Base-by-base conservation (phyloP, 2,888 invertebrate species). In the Chromoteleia sp. region DNA sequence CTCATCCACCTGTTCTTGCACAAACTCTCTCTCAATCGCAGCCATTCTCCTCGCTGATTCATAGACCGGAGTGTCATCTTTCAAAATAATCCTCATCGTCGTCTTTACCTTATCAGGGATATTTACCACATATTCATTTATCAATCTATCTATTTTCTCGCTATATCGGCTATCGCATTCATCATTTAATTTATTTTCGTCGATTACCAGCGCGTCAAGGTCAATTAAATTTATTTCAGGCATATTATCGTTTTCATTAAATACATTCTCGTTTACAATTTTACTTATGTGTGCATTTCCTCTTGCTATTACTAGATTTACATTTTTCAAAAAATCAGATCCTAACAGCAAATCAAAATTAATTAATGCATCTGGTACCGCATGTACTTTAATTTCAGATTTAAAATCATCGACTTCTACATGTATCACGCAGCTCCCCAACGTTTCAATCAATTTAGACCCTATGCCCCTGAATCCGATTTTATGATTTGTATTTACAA, bases 381-480 rank as follows among this genome's bases (percentile, higher is more conserved):
- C 41, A 10, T 71, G 59, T 4, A 59, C 25, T 0, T 2, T 33
- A 7, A 59, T 1, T 6, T 33, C 33, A 8, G 7, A 33, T 8
- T 33, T 1, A 33, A 3, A 33, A 33, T 8, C 8, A 8, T 33
- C 33, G 1, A 33, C 7, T 1, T 8, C 7, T 4, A 33, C 33
- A 8, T 33, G 14, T 0, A 71, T 41, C 7, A 19, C 19, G 19
- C 30, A 39, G 19, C 36, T 15, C 7, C 59, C 59, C 2, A 71
- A 33, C 29, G 73, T 52, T 5, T 8, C 5, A 6, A 52, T 59
- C 7, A 12, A 10, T 3, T 6, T 50, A n/a, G 71, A 59, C 1
- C 71, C 59, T 6, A 71, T 48, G 0, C 59, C 71, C 5, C 19
- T 25, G 30, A 73, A 73, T n/a, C n/a, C 39, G 5, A 33, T 1